Conservation (phyloP, 2,113 vertebrate genomes). For the Hydropotes inermis region DNA sequence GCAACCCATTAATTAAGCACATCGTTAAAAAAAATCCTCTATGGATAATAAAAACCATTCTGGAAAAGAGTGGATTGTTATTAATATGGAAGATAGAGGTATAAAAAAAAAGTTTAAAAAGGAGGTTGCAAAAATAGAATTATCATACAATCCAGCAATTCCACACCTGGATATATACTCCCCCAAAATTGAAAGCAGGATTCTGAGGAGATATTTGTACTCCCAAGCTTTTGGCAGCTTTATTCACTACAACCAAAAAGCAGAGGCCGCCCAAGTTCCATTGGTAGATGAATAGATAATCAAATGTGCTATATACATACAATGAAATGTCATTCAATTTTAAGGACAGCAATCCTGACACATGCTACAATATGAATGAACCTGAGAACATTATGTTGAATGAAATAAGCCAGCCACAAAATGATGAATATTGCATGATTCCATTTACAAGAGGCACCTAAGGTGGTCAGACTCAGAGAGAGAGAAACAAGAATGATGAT, state of each 20-base stretch:
- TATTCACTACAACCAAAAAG: not conserved
- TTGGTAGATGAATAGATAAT: not conserved
- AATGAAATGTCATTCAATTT: not conserved
- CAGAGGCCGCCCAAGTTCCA: not conserved
- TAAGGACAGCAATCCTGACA: not conserved
- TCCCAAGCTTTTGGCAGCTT: not conserved
- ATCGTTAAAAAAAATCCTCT: not conserved
- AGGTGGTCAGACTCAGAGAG: not conserved
- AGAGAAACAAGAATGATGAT: not conserved
- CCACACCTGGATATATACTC: not conserved
- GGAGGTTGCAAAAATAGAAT: not conserved
- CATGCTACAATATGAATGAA: not conserved
- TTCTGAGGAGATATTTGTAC: not conserved
- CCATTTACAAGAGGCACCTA: not conserved
- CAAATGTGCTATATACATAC: not conserved
- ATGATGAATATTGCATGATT: not conserved
- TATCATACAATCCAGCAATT: not conserved
- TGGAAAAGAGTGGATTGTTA: not conserved
- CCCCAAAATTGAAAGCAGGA: not conserved
- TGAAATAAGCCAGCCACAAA: conserved; percentile 9
- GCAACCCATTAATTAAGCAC: not conserved
- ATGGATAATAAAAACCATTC: not conserved
- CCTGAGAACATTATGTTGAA: not conserved
- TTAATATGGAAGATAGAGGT: not conserved
- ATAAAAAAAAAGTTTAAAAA: conserved; percentile 14